These are phyloP conservation scores for Chrysolina haemoptera DNA, from an alignment of 2,888 invertebrate species.

Conservation along the genomic window DNA sequence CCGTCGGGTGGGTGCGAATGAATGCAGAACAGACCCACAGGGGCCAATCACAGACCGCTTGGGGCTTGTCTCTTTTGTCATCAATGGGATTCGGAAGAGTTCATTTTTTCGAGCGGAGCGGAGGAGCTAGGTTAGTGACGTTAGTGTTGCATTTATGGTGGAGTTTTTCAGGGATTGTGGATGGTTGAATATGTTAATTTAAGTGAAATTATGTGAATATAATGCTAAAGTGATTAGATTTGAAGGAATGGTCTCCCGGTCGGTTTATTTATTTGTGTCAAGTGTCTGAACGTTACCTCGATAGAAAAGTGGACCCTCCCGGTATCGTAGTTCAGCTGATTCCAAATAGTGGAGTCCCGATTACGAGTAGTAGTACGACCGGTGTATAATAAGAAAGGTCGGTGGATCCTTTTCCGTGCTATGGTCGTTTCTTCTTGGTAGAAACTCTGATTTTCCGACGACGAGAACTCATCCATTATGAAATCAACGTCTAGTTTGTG, in stretches of 20 bases:
- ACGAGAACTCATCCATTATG: slow-evolving; percentile 11
- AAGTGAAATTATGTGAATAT: background rate
- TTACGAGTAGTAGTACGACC: slow-evolving; percentile 71
- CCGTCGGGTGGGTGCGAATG: slow-evolving; percentile 63
- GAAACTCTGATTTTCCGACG: slow-evolving; percentile 52
- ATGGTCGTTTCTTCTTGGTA: slow-evolving; percentile 50
- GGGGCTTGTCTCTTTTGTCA: slow-evolving; percentile 74
- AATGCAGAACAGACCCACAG: slow-evolving; percentile 64
- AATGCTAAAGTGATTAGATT: background rate
- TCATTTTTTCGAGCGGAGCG: slow-evolving; percentile 70
- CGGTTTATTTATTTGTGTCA: background rate
- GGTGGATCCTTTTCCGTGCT: slow-evolving; percentile 52
- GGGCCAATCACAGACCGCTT: slow-evolving; percentile 77
- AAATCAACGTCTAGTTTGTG: slow-evolving; percentile 25
- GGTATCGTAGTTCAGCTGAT: slow-evolving; percentile 72
- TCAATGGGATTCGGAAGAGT: slow-evolving; percentile 80
- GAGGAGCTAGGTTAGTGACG: slow-evolving; percentile 39
- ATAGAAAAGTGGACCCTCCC: slow-evolving; percentile 67
- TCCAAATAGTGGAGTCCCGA: slow-evolving; percentile 54
- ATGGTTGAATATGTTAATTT: background rate
- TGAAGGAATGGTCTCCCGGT: background rate
- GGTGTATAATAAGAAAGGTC: slow-evolving; percentile 58
- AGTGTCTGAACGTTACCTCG: slow-evolving; percentile 15
- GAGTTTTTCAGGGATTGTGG: background rate
- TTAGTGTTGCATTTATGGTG: background rate